Percentiles rank a stretch among this genome's conserved stretches.
phyloP scores from a whole-genome alignment of 2,113 vertebrate species.

The Semnornis frantzii region DNA sequence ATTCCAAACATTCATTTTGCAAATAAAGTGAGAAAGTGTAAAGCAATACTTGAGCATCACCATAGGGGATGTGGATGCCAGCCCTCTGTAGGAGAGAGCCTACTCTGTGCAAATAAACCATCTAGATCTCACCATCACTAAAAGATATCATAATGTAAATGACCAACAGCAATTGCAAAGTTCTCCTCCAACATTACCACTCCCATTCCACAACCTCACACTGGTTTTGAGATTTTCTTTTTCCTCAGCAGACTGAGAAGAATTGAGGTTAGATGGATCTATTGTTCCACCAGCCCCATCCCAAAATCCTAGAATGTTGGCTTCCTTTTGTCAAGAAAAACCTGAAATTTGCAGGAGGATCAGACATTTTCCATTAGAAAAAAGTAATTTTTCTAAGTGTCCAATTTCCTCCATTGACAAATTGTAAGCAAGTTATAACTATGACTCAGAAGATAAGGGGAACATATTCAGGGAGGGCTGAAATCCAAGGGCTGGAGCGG shows the following conservation, averaged over 20 bases:
- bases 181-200: neutral
- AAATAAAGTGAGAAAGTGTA: neutral
- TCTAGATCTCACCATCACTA: neutral
- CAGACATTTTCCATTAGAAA: neutral
- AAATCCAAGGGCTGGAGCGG: too few species aligned
- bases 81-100: neutral
- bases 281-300: neutral
- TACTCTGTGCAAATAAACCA: neutral
- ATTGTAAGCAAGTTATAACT: neutral
- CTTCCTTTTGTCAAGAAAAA: neutral
- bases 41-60: neutral
- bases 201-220: neutral
- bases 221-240: accelerated
- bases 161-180: neutral
- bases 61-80: neutral
- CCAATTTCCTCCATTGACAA: neutral
- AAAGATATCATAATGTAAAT: accelerated
- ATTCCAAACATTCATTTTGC: neutral
- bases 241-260: neutral
- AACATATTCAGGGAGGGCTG: neutral
- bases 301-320: neutral
- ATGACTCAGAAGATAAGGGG: neutral
- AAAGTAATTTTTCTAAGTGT: accelerated
- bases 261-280: neutral
- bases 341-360: neutral